A percentile compares a stretch with the other conserved stretches of the same genome.
phyloP scores from a whole-genome alignment of 2,113 vertebrate genomes.

The Irena cyanogastra region DNA sequence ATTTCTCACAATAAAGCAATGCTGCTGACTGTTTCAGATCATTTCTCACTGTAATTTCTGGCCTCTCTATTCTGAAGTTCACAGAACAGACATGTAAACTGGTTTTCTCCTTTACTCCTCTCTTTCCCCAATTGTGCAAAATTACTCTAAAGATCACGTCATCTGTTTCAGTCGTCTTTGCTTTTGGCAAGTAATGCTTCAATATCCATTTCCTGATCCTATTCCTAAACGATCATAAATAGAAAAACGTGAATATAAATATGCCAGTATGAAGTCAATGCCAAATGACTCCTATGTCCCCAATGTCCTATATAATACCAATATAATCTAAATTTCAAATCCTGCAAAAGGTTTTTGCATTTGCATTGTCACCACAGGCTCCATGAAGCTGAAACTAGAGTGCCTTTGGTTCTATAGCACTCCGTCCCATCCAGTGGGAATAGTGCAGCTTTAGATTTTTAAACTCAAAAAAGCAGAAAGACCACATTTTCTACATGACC shows the following conservation, averaged over 20 bases:
- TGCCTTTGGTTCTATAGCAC: neutral
- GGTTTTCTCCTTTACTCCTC: slow-evolving; percentile 29
- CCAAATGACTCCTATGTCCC: slow-evolving; percentile 27
- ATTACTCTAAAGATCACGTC: neutral
- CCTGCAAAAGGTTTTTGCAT: neutral
- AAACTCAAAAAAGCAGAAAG: neutral
- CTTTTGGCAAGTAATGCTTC: slow-evolving; percentile 32
- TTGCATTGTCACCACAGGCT: neutral
- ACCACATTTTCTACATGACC: neutral
- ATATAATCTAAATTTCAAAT: neutral
- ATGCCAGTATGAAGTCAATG: slow-evolving; percentile 8
- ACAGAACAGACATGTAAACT: neutral
- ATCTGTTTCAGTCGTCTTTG: slow-evolving; percentile 18
- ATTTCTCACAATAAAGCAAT: slow-evolving; percentile 22
- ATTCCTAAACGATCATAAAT: slow-evolving; percentile 34
- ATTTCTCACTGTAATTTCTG: slow-evolving; percentile 34
- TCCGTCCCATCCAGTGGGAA: neutral
- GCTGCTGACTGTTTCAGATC: slow-evolving; percentile 23
- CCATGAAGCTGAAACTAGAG: neutral
- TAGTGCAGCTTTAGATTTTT: neutral
- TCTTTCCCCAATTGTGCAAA: neutral
- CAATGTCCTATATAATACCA: neutral
- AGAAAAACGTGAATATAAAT: slow-evolving; percentile 25
- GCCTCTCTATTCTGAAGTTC: neutral
- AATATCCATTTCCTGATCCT: slow-evolving; percentile 29